Base-by-base conservation (phyloP, 2,113 vertebrate species). In the Bubo bubo region DNA sequence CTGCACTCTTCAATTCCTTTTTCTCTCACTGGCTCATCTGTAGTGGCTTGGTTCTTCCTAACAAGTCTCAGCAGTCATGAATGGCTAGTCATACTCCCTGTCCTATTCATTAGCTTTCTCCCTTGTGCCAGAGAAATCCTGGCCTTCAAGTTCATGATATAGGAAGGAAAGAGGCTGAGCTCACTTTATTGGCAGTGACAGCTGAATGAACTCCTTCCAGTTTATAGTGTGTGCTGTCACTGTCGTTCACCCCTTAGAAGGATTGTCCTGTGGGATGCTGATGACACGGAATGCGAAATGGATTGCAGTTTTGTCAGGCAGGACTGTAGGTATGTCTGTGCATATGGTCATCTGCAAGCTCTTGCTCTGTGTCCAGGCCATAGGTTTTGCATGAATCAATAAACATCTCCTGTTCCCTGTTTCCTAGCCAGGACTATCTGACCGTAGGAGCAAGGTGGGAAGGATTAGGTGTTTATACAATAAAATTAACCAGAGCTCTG, bases 391-490 rank as follows among this genome's bases (percentile, higher is more conserved):
- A 22, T 68, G 66, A 70, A 68, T 70, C 60, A 81, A 58, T 88
- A 91, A 90, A 71, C 39, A 58, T 21, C 34, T 75, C 52, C 49
- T 75, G 8, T 64, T 94, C 34, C n/a, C 30, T 84, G 59, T 83
- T 90, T 64, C 63, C 24, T 23, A 86, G 90, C 76, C 79, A 67
- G 37, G 73, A 43, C 75, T 80, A 14, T 71, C 59, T 86, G 88
- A 90, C 72, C 14, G 2, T 59, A 88, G 86, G 34, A 87, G 47
- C 62, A 86, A 93, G 85, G 79, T 91, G 83, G 90, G 86, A 88
- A 96, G 58, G 70, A 91, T 96, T 92, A 90, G 87, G 71, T 93
- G 84, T 97, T 97, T 76, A 83, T 82, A 82, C 63, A 94, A 49
- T 95, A 83, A 95, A 96, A 86, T 86, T 56, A 93, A 79, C 32